These are phyloP conservation scores for Pangasius djambal DNA, from an alignment of 2,797 vertebrate genomes.

Conservation along the genomic window DNA sequence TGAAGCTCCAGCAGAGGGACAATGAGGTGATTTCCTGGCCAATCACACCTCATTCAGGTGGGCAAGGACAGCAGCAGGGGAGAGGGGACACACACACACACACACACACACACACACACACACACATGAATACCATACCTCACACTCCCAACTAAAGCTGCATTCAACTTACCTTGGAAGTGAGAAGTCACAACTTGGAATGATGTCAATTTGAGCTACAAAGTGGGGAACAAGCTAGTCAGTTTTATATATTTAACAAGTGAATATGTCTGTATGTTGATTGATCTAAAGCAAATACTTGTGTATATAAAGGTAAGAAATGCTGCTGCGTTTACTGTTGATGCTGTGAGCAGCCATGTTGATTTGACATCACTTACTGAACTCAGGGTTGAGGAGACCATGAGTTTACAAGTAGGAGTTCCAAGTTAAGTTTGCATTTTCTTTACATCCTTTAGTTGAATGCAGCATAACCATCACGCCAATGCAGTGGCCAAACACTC, in stretches of 20 bases:
- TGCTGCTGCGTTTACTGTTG: background rate
- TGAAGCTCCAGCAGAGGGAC: slow-evolving; percentile 1
- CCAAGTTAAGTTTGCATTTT: background rate
- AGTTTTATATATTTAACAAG: background rate
- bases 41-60: slow-evolving; percentile 46
- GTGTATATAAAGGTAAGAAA: background rate
- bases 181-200: background rate
- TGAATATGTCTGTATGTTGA: background rate
- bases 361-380: background rate
- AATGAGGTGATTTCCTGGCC: slow-evolving; percentile 22
- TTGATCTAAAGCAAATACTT: background rate
- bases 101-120: too few species aligned
- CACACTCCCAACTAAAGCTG: background rate
- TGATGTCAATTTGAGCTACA: background rate
- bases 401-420: background rate
- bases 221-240: background rate
- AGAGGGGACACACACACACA: background rate
- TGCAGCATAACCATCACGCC: background rate
- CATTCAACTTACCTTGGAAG: background rate
- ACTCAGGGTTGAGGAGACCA: background rate
- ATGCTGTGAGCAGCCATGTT: background rate
- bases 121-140: background rate
- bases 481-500: background rate
- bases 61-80: slow-evolving; percentile 48
- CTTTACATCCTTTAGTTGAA: background rate